phyloP scores from a whole-genome alignment of 2,113 vertebrate genomes.

The Eretmochelys imbricata region DNA sequence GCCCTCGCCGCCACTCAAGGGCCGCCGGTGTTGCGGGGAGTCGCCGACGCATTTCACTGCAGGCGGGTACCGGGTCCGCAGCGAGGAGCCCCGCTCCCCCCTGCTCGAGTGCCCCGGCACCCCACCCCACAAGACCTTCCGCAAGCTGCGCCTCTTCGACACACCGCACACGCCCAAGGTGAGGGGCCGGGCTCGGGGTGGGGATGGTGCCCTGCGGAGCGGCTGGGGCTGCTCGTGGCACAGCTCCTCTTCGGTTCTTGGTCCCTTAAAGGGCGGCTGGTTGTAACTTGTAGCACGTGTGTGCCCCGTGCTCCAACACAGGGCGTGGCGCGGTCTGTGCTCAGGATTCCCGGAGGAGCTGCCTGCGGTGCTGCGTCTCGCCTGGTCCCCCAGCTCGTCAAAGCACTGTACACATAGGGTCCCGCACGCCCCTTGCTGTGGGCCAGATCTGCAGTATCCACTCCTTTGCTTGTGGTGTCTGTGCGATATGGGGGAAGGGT shows the following conservation, averaged over 20 bases:
- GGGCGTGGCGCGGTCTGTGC: not conserved
- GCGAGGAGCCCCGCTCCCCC: conserved; percentile 82
- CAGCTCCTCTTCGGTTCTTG: not conserved
- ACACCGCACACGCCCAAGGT: conserved; percentile 98
- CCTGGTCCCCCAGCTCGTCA: not conserved
- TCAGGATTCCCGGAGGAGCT: too few relatives aligned
- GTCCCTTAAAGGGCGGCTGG: not conserved
- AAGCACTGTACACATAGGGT: not conserved
- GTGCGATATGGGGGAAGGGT: not conserved
- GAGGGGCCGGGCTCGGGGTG: not conserved
- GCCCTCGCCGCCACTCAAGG: conserved; percentile 82
- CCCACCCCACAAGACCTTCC: conserved; percentile 95
- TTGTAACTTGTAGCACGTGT: not conserved
- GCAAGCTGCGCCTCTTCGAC: conserved; percentile 94
- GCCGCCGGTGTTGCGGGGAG: conserved; percentile 68
- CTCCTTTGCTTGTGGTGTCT: not conserved
- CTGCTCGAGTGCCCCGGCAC: conserved; percentile 90
- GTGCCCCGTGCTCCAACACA: not conserved
- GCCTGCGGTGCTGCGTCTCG: too few relatives aligned
- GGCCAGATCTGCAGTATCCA: not conserved
- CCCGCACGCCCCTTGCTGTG: not conserved
- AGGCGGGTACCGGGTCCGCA: conserved; percentile 47
- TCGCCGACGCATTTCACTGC: conserved; percentile 29
- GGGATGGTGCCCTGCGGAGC: not conserved
- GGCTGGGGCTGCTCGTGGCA: not conserved